Evolutionary conservation across 2,888 invertebrate genomes (phyloP), one percentile per base, ranked within the genome.

Genomic region (Anthrax anthrax): DNA sequence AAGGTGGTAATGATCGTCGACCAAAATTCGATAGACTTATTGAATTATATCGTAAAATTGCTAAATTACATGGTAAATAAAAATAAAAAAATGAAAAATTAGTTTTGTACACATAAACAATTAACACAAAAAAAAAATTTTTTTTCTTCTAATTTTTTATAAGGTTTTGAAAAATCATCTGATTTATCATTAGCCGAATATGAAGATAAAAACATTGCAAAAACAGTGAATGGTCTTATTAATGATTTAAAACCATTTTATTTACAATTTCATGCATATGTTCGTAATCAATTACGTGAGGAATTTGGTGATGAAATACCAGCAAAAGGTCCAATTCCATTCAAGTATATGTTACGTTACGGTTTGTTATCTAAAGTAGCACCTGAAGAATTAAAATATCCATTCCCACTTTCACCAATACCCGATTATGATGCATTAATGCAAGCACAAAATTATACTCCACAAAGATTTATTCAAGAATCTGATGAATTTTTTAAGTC

Each of bases 241-340:
- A 72, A 76, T 42, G 74, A 81, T 57, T 65, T 90, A 43, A 76
- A 75, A 51, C 88, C 89, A 0, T 63, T 90, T 12, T 90, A 90
- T 61, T 67, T 79, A 42, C 79, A 87, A 58, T 67, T 89, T 9
- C 88, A 89, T 60, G 84, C 84, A 1, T 88, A 84, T 56, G 78
- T 86, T 3, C 71, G 87, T 53, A 73, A 76, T 54, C 75, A 78
- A 45, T 66, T 89, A 34, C 68, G 74, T 14, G 70, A 77, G 56
- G 72, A 75, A 55, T 86, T 86, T 60, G 84, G 84, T 2, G 75
- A 76, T 14, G 65, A 73, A 23, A 73, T 79, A 1, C 71, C 76
- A 0, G 72, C 73, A 40, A 72, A 64, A 43, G 82, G 81, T 47
- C 78, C 81, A 1, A 82, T 84, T 47, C 84, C 84, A 1, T 82